Evolutionary conservation across 2,888 invertebrate species (phyloP).

Genomic region (Cryptophagus acutangulus): DNA sequence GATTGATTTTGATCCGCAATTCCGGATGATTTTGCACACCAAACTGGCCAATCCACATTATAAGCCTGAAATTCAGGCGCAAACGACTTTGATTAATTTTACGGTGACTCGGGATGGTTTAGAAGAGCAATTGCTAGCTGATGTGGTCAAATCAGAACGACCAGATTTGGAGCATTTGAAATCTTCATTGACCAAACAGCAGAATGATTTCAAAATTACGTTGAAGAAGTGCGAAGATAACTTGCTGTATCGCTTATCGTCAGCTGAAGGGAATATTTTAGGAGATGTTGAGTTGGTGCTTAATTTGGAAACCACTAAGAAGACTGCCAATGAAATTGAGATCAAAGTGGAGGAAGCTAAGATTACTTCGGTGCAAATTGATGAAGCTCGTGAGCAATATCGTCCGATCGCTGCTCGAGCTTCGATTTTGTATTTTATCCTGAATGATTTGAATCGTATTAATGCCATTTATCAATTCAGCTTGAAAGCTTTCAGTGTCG

Average conservation of each 20-base stretch:
- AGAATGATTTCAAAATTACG: slow-evolving; percentile 91
- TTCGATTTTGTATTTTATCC: slow-evolving; percentile 86
- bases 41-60: slow-evolving; percentile 95
- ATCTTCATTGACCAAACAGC: slow-evolving; percentile 80
- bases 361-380: slow-evolving; percentile 79
- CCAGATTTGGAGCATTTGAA: slow-evolving; percentile 84
- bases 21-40: slow-evolving; percentile 83
- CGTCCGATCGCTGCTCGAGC: slow-evolving; percentile 79
- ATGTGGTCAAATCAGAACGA: slow-evolving; percentile 88
- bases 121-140: slow-evolving; percentile 88
- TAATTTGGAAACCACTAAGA: slow-evolving; percentile 89
- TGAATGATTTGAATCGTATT: slow-evolving; percentile 87
- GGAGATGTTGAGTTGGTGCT: slow-evolving; percentile 86
- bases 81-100: slow-evolving; percentile 92
- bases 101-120: slow-evolving; percentile 89
- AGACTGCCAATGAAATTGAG: slow-evolving; percentile 86
- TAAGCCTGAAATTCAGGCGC: slow-evolving; percentile 95
- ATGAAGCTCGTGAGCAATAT: slow-evolving; percentile 86
- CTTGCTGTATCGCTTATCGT: slow-evolving; percentile 75
- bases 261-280: slow-evolving; percentile 87
- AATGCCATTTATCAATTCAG: slow-evolving; percentile 96
- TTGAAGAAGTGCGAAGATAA: slow-evolving; percentile 88
- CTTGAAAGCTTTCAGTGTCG: slow-evolving; percentile 86
- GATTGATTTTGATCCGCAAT: slow-evolving; percentile 78
- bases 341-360: slow-evolving; percentile 83